Percentiles rank a stretch among this genome's conserved stretches.
phyloP scores from a whole-genome alignment of 2,888 invertebrate species.

The Trissonchulus sp. region DNA sequence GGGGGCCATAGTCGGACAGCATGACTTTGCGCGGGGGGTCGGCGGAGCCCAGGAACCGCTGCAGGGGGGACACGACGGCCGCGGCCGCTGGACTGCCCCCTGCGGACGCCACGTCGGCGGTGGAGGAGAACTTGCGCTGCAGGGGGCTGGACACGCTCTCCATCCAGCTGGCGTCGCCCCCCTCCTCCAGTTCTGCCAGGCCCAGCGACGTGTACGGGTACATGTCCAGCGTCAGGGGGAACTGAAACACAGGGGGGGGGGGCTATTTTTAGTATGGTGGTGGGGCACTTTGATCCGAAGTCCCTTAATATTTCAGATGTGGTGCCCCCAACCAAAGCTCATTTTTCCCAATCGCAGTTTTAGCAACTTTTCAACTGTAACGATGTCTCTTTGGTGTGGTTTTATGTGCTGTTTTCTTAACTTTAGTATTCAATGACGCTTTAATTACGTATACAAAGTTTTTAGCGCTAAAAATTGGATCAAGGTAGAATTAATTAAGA shows the following conservation, averaged over 20 bases:
- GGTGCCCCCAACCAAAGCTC: slow-evolving; percentile 18
- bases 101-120: neutral
- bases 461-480: no score
- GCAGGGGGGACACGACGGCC: slow-evolving; percentile 29
- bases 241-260: slow-evolving; percentile 52
- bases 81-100: slow-evolving; percentile 22
- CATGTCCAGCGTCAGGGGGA: slow-evolving; percentile 58
- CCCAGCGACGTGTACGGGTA: slow-evolving; percentile 58
- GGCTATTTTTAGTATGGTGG: no score
- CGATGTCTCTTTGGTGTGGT: no score
- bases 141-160: neutral
- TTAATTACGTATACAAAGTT: no score
- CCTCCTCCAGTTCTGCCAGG: slow-evolving; percentile 44
- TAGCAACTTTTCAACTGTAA: no score
- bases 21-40: neutral
- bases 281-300: no score
- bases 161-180: neutral
- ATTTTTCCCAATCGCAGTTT: neutral
- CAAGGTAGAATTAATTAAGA: no score
- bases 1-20: slow-evolving; percentile 11
- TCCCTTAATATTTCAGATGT: no score
- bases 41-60: neutral
- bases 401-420: no score
- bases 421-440: no score
- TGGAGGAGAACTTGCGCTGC: slow-evolving; percentile 14